phyloP scores from a whole-genome alignment of 2,113 vertebrate genomes.

The Salvelinus sp. region DNA sequence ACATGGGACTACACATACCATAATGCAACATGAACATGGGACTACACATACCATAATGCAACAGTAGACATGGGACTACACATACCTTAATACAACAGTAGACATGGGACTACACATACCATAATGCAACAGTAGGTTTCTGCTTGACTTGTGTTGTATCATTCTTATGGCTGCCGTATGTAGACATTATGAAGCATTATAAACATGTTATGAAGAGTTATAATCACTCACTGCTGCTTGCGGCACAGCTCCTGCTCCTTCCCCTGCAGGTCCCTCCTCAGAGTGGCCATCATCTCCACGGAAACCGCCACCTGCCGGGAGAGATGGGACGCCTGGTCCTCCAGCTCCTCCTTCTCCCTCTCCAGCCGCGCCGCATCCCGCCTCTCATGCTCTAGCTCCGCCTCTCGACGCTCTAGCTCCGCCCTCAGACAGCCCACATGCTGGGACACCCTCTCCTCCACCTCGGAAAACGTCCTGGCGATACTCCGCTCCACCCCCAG shows the following conservation, averaged over 20 bases:
- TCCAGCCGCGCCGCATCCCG: slow-evolving; percentile 48
- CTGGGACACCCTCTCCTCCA: slow-evolving; percentile 62
- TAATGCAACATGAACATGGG: too few relatives aligned
- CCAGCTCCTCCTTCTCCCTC: slow-evolving; percentile 61
- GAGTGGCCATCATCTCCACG: slow-evolving; percentile 61
- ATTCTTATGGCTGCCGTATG: background rate
- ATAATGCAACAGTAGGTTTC: too few relatives aligned
- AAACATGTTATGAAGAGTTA: too few relatives aligned
- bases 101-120: too few relatives aligned
- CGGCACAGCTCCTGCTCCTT: slow-evolving; percentile 59
- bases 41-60: too few relatives aligned
- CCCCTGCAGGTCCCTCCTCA: slow-evolving; percentile 56
- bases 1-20: too few relatives aligned
- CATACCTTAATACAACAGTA: too few relatives aligned
- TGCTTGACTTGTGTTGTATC: too few relatives aligned
- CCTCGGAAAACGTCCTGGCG: slow-evolving; percentile 40
- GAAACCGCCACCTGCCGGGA: slow-evolving; percentile 65
- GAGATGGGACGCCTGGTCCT: slow-evolving; percentile 56
- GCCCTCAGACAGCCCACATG: slow-evolving; percentile 51
- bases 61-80: too few relatives aligned
- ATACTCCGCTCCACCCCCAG: slow-evolving; percentile 42
- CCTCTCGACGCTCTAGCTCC: slow-evolving; percentile 59
- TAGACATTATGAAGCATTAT: background rate
- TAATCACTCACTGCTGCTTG: slow-evolving; percentile 61
- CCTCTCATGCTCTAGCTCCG: slow-evolving; percentile 52